Evolutionary conservation across 2,113 vertebrate genomes (phyloP).

Genomic region (Marmota monax): DNA sequence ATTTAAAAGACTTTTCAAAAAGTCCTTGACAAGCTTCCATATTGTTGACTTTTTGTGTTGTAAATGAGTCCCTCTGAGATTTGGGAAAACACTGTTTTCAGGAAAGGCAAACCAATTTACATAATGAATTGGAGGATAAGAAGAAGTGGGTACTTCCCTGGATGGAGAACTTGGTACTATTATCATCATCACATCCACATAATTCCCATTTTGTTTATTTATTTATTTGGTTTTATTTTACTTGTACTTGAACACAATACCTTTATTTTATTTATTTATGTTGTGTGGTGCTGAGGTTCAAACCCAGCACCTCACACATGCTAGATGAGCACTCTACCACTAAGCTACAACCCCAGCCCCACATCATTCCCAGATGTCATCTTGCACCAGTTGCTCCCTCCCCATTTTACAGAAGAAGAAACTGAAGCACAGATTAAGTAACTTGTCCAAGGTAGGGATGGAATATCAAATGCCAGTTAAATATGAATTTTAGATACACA

Average conservation of each 20-base stretch:
- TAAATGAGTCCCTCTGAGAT: conserved; percentile 33
- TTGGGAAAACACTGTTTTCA: not conserved
- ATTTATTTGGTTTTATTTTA: too few relatives aligned
- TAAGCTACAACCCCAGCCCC: too few relatives aligned
- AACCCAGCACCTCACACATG: too few relatives aligned
- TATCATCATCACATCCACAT: not conserved
- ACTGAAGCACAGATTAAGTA: conserved; percentile 29
- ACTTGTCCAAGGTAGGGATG: conserved; percentile 19
- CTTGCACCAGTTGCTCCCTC: too few relatives aligned
- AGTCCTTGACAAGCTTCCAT: conserved; percentile 22
- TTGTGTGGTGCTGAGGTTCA: too few relatives aligned
- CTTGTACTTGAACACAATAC: too few relatives aligned
- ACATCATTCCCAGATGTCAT: not conserved
- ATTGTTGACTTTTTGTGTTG: conserved; percentile 36
- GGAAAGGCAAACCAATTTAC: not conserved
- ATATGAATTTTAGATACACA: conserved; percentile 53
- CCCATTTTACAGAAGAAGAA: conserved; percentile 50
- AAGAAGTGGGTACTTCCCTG: conserved; percentile 15
- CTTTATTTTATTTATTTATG: too few relatives aligned
- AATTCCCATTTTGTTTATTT: too few relatives aligned
- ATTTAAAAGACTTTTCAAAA: conserved; percentile 32
- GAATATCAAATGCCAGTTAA: not conserved
- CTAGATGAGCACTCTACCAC: too few relatives aligned
- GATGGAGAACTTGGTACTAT: not conserved
- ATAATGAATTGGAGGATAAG: not conserved